Percentiles rank a stretch among this genome's conserved stretches.
These are phyloP conservation scores for Phylloscopus trochilus DNA, from an alignment of 2,113 vertebrate species.

Conservation along the genomic window DNA sequence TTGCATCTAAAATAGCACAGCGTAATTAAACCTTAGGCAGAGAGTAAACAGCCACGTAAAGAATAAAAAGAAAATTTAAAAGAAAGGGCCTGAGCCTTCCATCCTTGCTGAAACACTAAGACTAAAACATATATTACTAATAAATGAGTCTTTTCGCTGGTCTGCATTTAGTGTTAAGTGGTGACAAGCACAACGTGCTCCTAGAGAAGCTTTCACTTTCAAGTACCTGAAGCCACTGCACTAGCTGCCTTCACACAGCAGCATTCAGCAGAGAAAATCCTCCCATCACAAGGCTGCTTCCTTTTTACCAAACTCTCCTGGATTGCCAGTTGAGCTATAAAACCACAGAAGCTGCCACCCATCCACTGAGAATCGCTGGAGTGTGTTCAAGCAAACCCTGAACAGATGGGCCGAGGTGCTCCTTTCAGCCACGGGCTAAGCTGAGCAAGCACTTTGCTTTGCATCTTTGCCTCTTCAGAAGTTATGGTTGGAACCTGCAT, in stretches of 20 bases:
- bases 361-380: background rate
- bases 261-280: background rate
- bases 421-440: background rate
- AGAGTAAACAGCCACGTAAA: background rate
- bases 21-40: background rate
- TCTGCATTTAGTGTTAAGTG: background rate
- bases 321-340: background rate
- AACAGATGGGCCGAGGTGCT: background rate
- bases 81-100: background rate
- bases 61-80: background rate
- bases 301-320: background rate
- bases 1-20: background rate
- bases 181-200: background rate
- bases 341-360: background rate
- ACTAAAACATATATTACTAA: background rate
- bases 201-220: background rate
- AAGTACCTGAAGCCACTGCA: background rate
- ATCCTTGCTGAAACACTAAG: background rate
- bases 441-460: background rate
- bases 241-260: background rate
- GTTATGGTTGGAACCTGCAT: fast-evolving
- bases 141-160: background rate
- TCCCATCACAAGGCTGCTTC: background rate
- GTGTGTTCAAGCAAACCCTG: background rate
- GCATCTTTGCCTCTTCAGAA: background rate